phyloP scores from a whole-genome alignment of 1,140 invertebrate genomes.

The Sycophila sp. region DNA sequence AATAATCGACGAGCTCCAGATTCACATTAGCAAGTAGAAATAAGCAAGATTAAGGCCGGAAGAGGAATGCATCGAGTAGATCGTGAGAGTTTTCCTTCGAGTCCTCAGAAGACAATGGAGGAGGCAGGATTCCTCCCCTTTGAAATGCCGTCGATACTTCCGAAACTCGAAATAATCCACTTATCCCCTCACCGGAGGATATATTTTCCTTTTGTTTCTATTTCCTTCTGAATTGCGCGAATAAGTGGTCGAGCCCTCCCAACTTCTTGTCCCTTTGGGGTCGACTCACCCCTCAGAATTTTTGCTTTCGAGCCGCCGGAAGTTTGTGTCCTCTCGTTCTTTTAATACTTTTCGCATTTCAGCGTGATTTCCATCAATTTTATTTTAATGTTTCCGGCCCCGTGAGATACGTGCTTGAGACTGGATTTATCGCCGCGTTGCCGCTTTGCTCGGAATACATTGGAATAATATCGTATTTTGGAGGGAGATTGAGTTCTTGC shows the following conservation, averaged over 20 bases:
- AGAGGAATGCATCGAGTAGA: not conserved
- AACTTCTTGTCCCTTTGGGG: not conserved
- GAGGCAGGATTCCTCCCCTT: too few species aligned
- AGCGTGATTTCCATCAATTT: not conserved
- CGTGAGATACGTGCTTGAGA: not conserved
- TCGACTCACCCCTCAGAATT: too few species aligned
- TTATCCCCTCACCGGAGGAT: not conserved
- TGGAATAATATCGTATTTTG: not conserved
- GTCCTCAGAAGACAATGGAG: not conserved
- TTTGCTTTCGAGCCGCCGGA: too few species aligned
- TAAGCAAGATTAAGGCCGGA: too few species aligned
- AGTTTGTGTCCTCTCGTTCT: too few species aligned
- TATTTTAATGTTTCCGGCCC: conserved; percentile 1
- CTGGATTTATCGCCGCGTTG: not conserved
- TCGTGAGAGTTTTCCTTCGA: not conserved
- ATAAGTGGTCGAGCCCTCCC: not conserved
- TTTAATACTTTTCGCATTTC: not conserved
- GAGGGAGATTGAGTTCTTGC: too few species aligned
- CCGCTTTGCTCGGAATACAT: not conserved
- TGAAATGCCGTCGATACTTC: conserved; percentile 10
- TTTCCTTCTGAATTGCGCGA: not conserved
- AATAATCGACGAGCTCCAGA: too few species aligned
- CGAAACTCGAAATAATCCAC: conserved; percentile 13
- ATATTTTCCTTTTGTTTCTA: not conserved
- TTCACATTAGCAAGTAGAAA: too few species aligned